Evolutionary conservation across 2,797 vertebrate genomes (phyloP).

Genomic region (Picus viridis): DNA sequence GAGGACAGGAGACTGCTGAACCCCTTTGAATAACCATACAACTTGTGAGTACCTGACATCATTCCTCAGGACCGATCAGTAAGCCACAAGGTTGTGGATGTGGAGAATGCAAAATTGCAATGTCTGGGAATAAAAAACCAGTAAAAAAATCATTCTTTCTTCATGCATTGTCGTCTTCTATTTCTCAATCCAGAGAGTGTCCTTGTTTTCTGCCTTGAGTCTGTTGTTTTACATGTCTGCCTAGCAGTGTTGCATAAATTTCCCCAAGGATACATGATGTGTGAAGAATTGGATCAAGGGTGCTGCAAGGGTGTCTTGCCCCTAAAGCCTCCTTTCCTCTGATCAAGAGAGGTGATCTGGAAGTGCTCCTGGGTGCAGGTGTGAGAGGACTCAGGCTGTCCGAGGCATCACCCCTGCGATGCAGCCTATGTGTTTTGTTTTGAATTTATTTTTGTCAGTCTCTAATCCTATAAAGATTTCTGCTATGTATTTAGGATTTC

Average conservation of each 20-base stretch:
- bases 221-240: background rate
- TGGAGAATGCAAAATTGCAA: background rate
- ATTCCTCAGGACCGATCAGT: background rate
- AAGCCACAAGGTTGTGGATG: background rate
- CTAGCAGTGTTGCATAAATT: background rate
- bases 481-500: background rate
- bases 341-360: background rate
- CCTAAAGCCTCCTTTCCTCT: rapidly evolving
- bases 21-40: background rate
- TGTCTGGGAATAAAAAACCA: background rate
- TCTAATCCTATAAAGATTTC: background rate
- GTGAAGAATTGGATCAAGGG: rapidly evolving
- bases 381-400: background rate
- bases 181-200: background rate
- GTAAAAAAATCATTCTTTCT: rapidly evolving
- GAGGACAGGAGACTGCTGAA: background rate
- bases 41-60: background rate
- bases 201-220: background rate
- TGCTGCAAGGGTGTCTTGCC: rapidly evolving
- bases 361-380: background rate
- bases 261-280: rapidly evolving
- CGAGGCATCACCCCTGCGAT: rapidly evolving
- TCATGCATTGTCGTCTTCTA: background rate
- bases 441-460: background rate
- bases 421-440: background rate